Evolutionary conservation across 35 echinoderm and acorn worm species (phyloP).

Genomic region (Chiridota heheva): DNA sequence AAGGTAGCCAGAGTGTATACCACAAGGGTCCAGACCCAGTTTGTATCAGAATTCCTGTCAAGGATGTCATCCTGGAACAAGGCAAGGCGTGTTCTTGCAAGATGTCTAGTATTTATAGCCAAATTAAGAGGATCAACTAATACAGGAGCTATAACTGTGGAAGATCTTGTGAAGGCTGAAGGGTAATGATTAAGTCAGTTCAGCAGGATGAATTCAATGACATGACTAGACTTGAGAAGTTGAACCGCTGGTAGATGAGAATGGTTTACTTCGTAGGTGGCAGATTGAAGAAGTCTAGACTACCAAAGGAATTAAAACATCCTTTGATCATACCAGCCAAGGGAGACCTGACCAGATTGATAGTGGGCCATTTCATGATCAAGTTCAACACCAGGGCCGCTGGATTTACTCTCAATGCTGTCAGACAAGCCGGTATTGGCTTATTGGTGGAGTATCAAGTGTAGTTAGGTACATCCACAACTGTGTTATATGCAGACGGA

Average conservation of each 20-base stretch:
- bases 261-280: conserved; percentile 75
- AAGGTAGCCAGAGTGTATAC: not conserved
- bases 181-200: conserved; percentile 19
- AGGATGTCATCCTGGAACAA: conserved; percentile 13
- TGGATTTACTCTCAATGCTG: conserved; percentile 31
- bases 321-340: conserved; percentile 50
- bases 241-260: conserved; percentile 52
- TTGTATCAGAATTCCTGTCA: not conserved
- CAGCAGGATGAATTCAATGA: conserved; percentile 26
- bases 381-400: conserved; percentile 11
- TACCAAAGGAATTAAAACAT: conserved; percentile 54
- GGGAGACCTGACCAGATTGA: conserved; percentile 30
- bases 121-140: too few relatives aligned
- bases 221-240: not conserved
- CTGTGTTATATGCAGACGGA: conserved; percentile 33
- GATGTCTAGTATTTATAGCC: not conserved
- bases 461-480: conserved; percentile 37
- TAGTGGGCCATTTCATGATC: conserved; percentile 46
- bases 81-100: conserved; percentile 17
- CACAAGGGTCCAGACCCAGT: not conserved
- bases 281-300: conserved; percentile 44
- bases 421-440: conserved; percentile 40
- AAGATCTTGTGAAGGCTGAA: too few relatives aligned
- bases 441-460: conserved; percentile 44
- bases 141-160: too few relatives aligned